These are phyloP conservation scores for Hoplostethus mediterraneus DNA, from an alignment of 2,797 vertebrate species.

Conservation along the genomic window DNA sequence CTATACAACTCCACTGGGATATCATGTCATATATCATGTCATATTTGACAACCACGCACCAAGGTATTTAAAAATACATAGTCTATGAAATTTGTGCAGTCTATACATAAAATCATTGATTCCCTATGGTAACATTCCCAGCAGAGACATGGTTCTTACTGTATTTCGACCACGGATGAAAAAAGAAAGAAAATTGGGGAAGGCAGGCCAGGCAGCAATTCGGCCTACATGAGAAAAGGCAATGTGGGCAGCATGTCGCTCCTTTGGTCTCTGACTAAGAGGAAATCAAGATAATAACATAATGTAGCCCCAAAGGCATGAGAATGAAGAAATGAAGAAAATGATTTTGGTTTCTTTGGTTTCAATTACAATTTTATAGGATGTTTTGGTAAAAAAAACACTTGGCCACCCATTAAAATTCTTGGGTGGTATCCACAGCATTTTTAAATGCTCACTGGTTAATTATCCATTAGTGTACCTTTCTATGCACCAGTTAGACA, in stretches of 20 bases:
- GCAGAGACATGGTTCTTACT: conserved; percentile 37
- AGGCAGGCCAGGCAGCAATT: conserved; percentile 56
- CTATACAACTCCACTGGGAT: conserved; percentile 25
- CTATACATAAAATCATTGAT: conserved; percentile 6
- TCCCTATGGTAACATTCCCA: conserved; percentile 14
- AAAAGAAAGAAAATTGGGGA: conserved; percentile 20
- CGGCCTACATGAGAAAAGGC: conserved; percentile 52
- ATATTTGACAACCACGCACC: conserved; percentile 13
- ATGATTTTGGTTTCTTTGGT: conserved; percentile 68
- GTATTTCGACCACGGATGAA: conserved; percentile 52
- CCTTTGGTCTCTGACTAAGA: conserved; percentile 63
- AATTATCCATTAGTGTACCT: conserved; percentile 24
- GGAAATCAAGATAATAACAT: conserved; percentile 63
- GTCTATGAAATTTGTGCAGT: conserved; percentile 19
- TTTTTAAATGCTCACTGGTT: conserved; percentile 24
- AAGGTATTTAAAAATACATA: conserved; percentile 27
- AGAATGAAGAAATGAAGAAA: conserved; percentile 51
- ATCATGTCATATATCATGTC: conserved; percentile 1
- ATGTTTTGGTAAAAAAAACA: conserved; percentile 43
- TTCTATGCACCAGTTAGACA: conserved; percentile 5
- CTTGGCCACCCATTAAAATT: conserved; percentile 39
- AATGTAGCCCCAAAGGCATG: conserved; percentile 57
- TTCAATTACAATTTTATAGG: conserved; percentile 55
- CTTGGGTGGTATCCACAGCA: conserved; percentile 37
- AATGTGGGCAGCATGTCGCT: conserved; percentile 39